Conservation (phyloP, 2,888 invertebrate genomes). For the Phrixothrix hirtus region DNA sequence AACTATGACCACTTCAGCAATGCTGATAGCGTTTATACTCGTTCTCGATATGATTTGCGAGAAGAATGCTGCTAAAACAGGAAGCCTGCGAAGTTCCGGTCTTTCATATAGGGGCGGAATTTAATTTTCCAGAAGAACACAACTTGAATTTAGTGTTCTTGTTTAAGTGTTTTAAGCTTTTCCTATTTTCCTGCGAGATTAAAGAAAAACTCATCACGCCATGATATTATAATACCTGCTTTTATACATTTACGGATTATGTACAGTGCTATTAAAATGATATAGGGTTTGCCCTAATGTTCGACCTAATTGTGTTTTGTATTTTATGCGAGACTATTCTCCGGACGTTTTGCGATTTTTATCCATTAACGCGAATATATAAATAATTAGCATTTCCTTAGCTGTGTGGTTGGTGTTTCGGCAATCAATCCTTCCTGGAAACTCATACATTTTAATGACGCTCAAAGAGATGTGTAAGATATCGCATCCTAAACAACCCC, state of each 20-base stretch:
- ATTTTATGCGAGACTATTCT: slow-evolving; percentile 25
- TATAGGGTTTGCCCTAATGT: slow-evolving; percentile 47
- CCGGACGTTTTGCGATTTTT: slow-evolving; percentile 22
- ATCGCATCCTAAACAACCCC: slow-evolving; percentile 35
- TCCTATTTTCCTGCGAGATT: slow-evolving; percentile 46
- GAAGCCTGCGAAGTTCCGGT: slow-evolving; percentile 29
- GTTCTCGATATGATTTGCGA: slow-evolving; percentile 34
- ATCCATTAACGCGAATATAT: slow-evolving; percentile 26
- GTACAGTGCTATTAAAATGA: slow-evolving; percentile 46
- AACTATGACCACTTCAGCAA: slow-evolving; percentile 27
- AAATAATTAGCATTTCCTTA: slow-evolving; percentile 20
- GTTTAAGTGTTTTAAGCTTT: slow-evolving; percentile 34
- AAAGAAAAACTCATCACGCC: slow-evolving; percentile 55
- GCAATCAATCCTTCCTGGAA: slow-evolving; percentile 27
- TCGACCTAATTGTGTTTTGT: slow-evolving; percentile 44
- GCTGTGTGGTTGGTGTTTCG: slow-evolving; percentile 10
- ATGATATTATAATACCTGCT: slow-evolving; percentile 54
- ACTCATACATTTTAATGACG: slow-evolving; percentile 40
- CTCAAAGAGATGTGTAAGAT: slow-evolving; percentile 38
- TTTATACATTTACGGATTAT: slow-evolving; percentile 54
- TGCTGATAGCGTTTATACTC: slow-evolving; percentile 28
- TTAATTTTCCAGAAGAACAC: slow-evolving; percentile 53
- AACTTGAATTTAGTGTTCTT: slow-evolving; percentile 53
- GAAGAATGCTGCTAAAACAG: slow-evolving; percentile 30
- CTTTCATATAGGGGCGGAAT: slow-evolving; percentile 40